phyloP scores from a whole-genome alignment of 1,140 invertebrate species.

The Andricus grossulariae region DNA sequence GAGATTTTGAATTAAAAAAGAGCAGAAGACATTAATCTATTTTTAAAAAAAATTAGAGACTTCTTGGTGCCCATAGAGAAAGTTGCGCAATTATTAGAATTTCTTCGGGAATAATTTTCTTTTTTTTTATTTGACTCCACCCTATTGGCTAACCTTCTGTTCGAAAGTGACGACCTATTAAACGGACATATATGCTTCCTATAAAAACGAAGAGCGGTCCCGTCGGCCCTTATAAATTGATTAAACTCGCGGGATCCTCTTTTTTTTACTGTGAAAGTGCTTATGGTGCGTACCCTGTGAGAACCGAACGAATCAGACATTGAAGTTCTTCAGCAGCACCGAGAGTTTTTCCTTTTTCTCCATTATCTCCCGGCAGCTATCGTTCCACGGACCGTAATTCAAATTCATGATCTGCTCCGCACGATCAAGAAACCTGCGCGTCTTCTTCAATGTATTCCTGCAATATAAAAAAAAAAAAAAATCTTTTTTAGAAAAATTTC shows the following conservation, averaged over 20 bases:
- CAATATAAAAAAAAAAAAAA: conserved; percentile 40
- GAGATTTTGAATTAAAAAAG: too few relatives aligned
- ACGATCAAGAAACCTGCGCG: conserved; percentile 53
- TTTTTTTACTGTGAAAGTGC: conserved; percentile 22
- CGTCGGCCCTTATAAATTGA: conserved; percentile 12
- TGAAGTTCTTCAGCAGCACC: conserved; percentile 38
- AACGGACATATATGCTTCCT: conserved; percentile 28
- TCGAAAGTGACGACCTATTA: conserved; percentile 29
- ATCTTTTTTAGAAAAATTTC: too few relatives aligned
- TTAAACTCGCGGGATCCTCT: conserved; percentile 26
- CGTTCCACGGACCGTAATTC: conserved; percentile 65
- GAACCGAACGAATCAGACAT: conserved; percentile 34
- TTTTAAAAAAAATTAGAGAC: too few relatives aligned
- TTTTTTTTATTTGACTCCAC: too few relatives aligned
- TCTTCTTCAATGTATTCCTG: conserved; percentile 60
- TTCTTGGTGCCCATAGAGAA: too few relatives aligned
- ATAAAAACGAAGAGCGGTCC: conserved; percentile 22
- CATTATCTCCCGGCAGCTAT: conserved; percentile 58
- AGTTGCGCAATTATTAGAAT: too few relatives aligned
- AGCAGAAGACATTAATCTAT: too few relatives aligned
- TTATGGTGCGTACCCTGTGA: conserved; percentile 20
- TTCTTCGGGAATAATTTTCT: too few relatives aligned
- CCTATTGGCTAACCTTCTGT: conserved; percentile 9
- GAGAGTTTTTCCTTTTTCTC: conserved; percentile 54
- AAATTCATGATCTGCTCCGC: conserved; percentile 62